Conservation (phyloP, 2,113 vertebrate genomes). For the Calypte anna region DNA sequence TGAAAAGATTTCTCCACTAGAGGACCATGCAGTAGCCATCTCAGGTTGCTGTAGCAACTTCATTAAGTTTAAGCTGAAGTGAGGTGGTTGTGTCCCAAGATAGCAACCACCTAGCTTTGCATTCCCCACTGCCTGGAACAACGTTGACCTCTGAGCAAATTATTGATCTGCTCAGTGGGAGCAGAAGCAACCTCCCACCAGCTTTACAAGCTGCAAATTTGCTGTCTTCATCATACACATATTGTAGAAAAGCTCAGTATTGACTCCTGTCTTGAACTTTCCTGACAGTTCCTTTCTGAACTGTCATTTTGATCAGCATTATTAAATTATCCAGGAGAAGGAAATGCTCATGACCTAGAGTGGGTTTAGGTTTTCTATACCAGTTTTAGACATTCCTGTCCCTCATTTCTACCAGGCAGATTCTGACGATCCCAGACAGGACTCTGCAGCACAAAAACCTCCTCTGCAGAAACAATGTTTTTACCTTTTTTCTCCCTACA, state of each 20-base stretch:
- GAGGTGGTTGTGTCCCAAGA: constrained; percentile 75
- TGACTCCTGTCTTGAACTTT: background rate
- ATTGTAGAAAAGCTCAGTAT: background rate
- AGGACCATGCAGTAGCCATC: constrained; percentile 14
- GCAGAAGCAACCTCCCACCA: background rate
- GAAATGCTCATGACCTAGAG: background rate
- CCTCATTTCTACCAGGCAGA: background rate
- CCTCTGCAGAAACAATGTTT: background rate
- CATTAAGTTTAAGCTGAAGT: constrained; percentile 51
- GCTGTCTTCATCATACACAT: background rate
- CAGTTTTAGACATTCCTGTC: background rate
- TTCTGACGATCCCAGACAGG: background rate
- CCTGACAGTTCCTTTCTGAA: background rate
- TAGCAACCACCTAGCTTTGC: constrained; percentile 51
- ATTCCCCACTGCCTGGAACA: constrained; percentile 30
- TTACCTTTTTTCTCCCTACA: accelerated
- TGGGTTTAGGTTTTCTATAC: background rate
- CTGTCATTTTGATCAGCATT: background rate
- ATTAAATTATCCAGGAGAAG: background rate
- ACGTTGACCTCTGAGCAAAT: constrained; percentile 57
- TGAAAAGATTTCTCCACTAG: background rate
- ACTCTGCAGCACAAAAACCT: background rate
- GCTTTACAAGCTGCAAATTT: background rate
- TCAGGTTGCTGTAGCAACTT: constrained; percentile 74
- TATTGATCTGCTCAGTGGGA: background rate